Conservation (phyloP, 2,113 vertebrate species). For the Ivindomyrus marchei region DNA sequence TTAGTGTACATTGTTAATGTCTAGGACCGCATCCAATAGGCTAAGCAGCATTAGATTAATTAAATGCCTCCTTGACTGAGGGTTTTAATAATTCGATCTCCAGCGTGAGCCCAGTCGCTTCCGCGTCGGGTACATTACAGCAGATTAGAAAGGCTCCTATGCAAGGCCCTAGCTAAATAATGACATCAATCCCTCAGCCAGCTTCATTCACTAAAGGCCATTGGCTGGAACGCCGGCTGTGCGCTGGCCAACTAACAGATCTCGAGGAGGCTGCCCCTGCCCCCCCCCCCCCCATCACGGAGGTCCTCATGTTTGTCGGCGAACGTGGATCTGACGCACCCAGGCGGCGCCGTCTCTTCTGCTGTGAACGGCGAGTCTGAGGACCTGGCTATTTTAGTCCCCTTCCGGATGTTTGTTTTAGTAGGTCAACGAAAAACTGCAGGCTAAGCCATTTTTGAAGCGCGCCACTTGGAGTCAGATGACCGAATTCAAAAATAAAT, state of each 20-base stretch:
- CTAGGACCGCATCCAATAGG: neutral
- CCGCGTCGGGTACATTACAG: neutral
- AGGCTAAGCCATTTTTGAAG: neutral
- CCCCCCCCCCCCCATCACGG: neutral
- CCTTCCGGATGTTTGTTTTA: conserved; percentile 5
- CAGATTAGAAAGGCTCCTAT: neutral
- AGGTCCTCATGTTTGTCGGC: neutral
- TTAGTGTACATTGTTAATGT: neutral
- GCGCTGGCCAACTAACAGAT: neutral
- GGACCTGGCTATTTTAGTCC: neutral
- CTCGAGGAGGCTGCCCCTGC: neutral
- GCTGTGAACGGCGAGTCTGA: neutral
- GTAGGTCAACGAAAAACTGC: conserved; percentile 1
- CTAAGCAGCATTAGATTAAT: conserved; percentile 4
- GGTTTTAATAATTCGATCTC: conserved; percentile 3
- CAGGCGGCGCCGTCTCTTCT: neutral
- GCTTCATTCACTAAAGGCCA: neutral
- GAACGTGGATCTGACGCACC: neutral
- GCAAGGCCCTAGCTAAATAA: neutral
- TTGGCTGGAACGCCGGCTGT: neutral
- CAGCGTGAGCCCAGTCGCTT: neutral
- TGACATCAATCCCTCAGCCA: neutral
- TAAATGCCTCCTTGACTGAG: neutral
- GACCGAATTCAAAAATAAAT: neutral
- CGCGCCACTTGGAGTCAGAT: neutral